phyloP scores from a whole-genome alignment of 2,113 vertebrate genomes.

The Prochilodus magdalenae region DNA sequence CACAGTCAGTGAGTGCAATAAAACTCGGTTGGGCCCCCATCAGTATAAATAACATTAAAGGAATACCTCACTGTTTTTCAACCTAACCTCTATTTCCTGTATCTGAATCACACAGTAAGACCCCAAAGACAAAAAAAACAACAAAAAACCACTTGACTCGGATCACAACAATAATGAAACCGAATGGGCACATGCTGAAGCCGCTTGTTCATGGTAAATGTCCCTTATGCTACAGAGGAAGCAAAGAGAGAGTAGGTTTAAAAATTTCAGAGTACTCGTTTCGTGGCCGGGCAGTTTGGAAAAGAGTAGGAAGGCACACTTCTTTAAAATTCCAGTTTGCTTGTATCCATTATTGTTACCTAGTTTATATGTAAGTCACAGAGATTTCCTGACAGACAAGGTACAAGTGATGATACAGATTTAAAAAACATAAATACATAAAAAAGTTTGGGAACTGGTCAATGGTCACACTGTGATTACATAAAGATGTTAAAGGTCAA shows the following conservation, averaged over 20 bases:
- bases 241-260: neutral
- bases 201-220: no score
- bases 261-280: neutral
- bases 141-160: no score
- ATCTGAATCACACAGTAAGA: neutral
- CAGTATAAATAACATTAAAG: neutral
- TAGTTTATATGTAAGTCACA: no score
- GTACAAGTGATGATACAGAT: no score
- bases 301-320: neutral
- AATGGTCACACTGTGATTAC: no score
- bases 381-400: neutral
- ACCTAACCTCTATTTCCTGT: neutral
- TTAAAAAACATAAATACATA: no score
- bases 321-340: neutral
- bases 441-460: no score
- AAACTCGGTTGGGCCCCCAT: neutral
- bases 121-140: neutral
- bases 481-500: no score
- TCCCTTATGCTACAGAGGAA: neutral
- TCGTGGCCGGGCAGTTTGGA: neutral
- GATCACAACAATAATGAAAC: no score
- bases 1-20: neutral
- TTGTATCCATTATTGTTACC: neutral
- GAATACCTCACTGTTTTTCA: neutral
- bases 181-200: no score